Evolutionary conservation across 2,797 vertebrate genomes (phyloP).

Genomic region (Acrocephalus scirpaceus): DNA sequence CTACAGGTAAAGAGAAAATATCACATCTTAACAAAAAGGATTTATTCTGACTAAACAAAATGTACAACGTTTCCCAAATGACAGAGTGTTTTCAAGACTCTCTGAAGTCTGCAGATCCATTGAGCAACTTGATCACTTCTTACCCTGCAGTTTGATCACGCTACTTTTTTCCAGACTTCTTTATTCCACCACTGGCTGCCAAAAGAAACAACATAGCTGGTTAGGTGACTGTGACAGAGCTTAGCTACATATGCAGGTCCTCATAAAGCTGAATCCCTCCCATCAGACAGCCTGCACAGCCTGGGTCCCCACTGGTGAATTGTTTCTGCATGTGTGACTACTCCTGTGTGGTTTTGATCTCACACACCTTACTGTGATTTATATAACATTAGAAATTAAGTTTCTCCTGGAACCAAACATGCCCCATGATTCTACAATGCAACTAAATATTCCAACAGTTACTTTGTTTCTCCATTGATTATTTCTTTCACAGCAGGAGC

Average conservation of each 20-base stretch:
- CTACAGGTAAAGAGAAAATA: not conserved
- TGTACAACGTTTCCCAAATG: constrained; percentile 63
- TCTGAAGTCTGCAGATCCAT: constrained; percentile 22
- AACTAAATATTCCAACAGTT: not conserved
- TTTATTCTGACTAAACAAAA: constrained; percentile 71
- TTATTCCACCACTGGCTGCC: constrained; percentile 90
- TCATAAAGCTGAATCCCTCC: not conserved
- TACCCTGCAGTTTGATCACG: not conserved
- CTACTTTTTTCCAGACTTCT: constrained; percentile 97
- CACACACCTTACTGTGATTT: not conserved
- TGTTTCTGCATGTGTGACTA: not conserved
- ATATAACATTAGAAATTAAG: not conserved
- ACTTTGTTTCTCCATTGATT: not conserved
- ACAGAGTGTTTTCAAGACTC: not conserved
- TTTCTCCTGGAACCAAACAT: not conserved
- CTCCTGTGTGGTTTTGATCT: not conserved
- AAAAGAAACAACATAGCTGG: constrained; percentile 36
- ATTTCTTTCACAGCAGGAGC: not conserved
- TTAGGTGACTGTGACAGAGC: not conserved
- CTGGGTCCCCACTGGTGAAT: not conserved
- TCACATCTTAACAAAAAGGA: constrained; percentile 58
- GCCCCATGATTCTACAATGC: not conserved
- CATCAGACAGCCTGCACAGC: not conserved
- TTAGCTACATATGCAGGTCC: not conserved
- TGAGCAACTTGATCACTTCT: not conserved